These are phyloP conservation scores for Papilio protenor DNA, from an alignment of 2,888 invertebrate species.

Conservation along the genomic window DNA sequence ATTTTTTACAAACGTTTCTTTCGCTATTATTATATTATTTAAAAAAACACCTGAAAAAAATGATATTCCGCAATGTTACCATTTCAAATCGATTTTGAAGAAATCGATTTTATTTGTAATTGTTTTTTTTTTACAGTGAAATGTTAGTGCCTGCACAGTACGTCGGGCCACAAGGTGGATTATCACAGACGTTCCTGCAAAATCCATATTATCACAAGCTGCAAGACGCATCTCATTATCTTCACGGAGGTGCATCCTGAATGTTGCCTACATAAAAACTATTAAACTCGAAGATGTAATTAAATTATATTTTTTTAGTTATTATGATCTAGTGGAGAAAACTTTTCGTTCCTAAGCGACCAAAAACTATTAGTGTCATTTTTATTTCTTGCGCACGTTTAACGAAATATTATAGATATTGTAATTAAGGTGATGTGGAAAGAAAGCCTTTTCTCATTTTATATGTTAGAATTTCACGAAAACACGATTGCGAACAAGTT, in stretches of 20 bases:
- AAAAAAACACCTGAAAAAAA: not conserved
- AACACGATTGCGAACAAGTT: not conserved
- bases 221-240: constrained; percentile 74
- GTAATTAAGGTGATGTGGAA: not conserved
- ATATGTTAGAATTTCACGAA: not conserved
- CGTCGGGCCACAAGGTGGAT: constrained; percentile 69
- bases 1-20: not conserved
- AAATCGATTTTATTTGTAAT: not conserved
- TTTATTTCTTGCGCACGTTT: not conserved
- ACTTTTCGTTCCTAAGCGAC: constrained; percentile 27
- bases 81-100: constrained; percentile 8
- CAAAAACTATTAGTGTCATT: constrained; percentile 19
- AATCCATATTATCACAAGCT: constrained; percentile 78
- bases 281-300: constrained; percentile 2
- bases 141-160: constrained; percentile 79
- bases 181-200: constrained; percentile 73
- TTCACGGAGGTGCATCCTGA: constrained; percentile 69
- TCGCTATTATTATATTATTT: not conserved
- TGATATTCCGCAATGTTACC: not conserved
- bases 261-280: not conserved
- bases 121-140: constrained; percentile 62
- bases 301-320: constrained; percentile 28
- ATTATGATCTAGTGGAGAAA: constrained; percentile 26
- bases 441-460: not conserved
- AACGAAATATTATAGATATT: not conserved